Percentiles rank a stretch among this genome's conserved stretches.
These are phyloP conservation scores for Xenopus tropicalis DNA, from an alignment of 2,113 vertebrate genomes.

Conservation along the genomic window DNA sequence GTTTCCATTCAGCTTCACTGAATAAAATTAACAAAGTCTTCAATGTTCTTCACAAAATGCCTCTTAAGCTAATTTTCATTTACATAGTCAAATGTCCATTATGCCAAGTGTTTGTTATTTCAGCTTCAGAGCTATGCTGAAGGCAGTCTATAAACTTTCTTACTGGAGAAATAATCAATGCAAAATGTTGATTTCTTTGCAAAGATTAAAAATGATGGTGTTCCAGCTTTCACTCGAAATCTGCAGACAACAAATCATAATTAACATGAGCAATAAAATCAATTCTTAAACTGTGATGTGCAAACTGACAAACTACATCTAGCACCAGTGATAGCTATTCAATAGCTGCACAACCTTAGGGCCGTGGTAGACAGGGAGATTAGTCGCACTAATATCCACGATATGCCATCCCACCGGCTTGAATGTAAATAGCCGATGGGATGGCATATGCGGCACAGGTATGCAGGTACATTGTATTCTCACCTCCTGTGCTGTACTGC, in stretches of 20 bases:
- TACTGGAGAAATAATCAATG: conserved; percentile 72
- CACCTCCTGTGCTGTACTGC: conserved; percentile 81
- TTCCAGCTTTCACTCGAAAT: conserved; percentile 79
- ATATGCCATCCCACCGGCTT: too few relatives aligned
- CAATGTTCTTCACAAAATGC: background rate
- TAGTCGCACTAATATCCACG: too few relatives aligned
- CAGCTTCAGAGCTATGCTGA: background rate
- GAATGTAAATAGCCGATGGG: too few relatives aligned
- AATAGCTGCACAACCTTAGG: too few relatives aligned
- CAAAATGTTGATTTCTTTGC: conserved; percentile 71
- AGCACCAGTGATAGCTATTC: too few relatives aligned
- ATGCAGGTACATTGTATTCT: conserved; percentile 22
- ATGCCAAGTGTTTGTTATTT: background rate
- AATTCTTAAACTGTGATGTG: background rate
- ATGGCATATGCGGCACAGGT: too few relatives aligned
- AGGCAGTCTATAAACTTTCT: conserved; percentile 58
- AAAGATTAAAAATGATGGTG: conserved; percentile 76
- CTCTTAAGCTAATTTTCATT: too few relatives aligned
- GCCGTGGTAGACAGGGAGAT: too few relatives aligned
- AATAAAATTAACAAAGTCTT: background rate
- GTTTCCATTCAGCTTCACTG: background rate
- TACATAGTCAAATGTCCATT: too few relatives aligned
- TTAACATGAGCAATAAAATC: background rate
- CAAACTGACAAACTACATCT: too few relatives aligned
- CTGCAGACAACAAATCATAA: conserved; percentile 59